phyloP scores from a whole-genome alignment of 1,140 invertebrate species.

The Lanistes nyassanus region DNA sequence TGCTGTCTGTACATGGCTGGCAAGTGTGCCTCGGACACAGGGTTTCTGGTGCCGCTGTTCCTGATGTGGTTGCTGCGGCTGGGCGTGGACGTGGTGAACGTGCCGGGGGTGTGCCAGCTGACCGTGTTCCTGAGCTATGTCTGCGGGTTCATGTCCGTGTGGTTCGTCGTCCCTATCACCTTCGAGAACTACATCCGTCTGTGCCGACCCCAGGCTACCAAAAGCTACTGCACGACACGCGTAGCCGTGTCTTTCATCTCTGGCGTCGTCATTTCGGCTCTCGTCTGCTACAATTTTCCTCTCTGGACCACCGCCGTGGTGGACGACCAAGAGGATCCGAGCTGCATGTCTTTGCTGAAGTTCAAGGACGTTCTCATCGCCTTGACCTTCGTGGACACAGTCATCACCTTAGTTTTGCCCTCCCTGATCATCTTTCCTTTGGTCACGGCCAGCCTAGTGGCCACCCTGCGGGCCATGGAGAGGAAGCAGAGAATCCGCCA shows the following conservation, averaged over 20 bases:
- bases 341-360: conserved; percentile 23
- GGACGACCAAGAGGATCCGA: background rate
- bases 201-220: conserved; percentile 52
- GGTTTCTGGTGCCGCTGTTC: conserved; percentile 43
- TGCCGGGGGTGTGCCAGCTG: conserved; percentile 54
- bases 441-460: conserved; percentile 13
- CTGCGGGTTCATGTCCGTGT: conserved; percentile 61
- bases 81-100: conserved; percentile 61
- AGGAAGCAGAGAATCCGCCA: conserved; percentile 70
- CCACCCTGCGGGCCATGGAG: background rate
- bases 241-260: conserved; percentile 47
- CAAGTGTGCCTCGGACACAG: conserved; percentile 43
- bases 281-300: conserved; percentile 51
- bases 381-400: conserved; percentile 65
- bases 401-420: conserved; percentile 26
- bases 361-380: conserved; percentile 64
- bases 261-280: conserved; percentile 35
- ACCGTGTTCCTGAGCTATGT: conserved; percentile 60
- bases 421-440: conserved; percentile 26
- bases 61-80: conserved; percentile 70
- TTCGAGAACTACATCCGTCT: conserved; percentile 56
- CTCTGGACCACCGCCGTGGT: conserved; percentile 45
- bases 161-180: conserved; percentile 59
- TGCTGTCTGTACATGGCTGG: conserved; percentile 51
- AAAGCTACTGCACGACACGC: conserved; percentile 47